Evolutionary conservation across 2,797 vertebrate species (phyloP).

Genomic region (Oceanodroma leucorhoa): DNA sequence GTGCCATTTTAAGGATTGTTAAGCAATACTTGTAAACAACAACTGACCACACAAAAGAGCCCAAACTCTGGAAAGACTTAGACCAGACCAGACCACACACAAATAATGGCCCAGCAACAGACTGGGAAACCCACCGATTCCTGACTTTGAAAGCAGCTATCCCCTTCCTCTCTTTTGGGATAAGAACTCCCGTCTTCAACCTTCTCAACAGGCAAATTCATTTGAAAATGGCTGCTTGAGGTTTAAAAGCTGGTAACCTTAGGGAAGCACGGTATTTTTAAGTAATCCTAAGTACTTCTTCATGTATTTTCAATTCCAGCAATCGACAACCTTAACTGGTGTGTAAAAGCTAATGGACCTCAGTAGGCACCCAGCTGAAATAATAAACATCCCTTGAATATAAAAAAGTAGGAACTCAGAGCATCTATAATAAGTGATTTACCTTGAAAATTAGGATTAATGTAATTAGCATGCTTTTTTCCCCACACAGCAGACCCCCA

Average conservation of each 20-base stretch:
- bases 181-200: background rate
- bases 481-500: background rate
- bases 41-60: background rate
- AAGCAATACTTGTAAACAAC: background rate
- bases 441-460: background rate
- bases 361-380: slow-evolving; percentile 35
- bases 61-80: background rate
- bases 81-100: background rate
- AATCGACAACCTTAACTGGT: slow-evolving; percentile 1
- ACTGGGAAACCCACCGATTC: background rate
- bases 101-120: background rate
- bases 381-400: background rate
- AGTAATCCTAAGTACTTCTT: slow-evolving; percentile 9
- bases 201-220: background rate
- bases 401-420: background rate
- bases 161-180: background rate
- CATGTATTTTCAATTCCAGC: background rate
- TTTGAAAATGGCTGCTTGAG: background rate
- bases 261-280: background rate
- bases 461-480: background rate
- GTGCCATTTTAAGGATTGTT: background rate
- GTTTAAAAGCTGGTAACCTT: background rate
- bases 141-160: background rate
- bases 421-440: slow-evolving; percentile 23
- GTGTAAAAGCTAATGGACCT: slow-evolving; percentile 45